phyloP scores from a whole-genome alignment of 2,888 invertebrate genomes.

The Trichopria drosophilae region DNA sequence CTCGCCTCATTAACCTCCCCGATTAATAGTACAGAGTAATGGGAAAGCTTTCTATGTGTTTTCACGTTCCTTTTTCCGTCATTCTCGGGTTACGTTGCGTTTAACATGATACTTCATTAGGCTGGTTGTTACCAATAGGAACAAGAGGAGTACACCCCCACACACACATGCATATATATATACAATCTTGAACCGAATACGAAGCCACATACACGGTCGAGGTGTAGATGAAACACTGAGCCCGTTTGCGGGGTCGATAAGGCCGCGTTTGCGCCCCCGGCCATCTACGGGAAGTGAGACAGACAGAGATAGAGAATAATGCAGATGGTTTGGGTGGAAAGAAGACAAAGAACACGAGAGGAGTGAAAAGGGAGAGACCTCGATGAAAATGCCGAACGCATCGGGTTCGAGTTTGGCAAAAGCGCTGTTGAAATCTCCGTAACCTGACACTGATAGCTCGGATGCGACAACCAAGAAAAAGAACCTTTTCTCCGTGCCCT shows the following conservation, averaged over 20 bases:
- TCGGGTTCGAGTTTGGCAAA: slow-evolving; percentile 37
- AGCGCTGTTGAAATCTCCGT: slow-evolving; percentile 57
- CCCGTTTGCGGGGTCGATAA: slow-evolving; percentile 53
- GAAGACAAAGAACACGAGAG: slow-evolving; percentile 4
- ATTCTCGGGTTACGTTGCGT: slow-evolving; percentile 45
- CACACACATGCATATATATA: too few species aligned
- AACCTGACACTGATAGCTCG: slow-evolving; percentile 52
- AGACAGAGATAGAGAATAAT: slow-evolving; percentile 12
- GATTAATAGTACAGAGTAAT: too few species aligned
- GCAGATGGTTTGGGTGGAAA: slow-evolving; percentile 1
- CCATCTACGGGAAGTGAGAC: slow-evolving; percentile 29
- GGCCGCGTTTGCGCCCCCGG: slow-evolving; percentile 54
- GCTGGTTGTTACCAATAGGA: too few species aligned
- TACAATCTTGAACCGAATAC: too few species aligned
- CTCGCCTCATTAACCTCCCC: too few species aligned
- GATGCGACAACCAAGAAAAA: too few species aligned
- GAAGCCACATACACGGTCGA: too few species aligned
- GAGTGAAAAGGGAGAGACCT: slow-evolving; percentile 21
- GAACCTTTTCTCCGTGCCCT: too few species aligned
- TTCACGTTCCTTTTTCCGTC: slow-evolving; percentile 9
- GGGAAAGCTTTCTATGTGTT: neutral
- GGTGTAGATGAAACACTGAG: too few species aligned
- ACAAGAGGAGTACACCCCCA: too few species aligned
- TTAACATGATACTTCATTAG: slow-evolving; percentile 55
- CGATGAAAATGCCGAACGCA: slow-evolving; percentile 22